phyloP scores from a whole-genome alignment of 2,113 vertebrate genomes.

The Megaleporinus macrocephalus region DNA sequence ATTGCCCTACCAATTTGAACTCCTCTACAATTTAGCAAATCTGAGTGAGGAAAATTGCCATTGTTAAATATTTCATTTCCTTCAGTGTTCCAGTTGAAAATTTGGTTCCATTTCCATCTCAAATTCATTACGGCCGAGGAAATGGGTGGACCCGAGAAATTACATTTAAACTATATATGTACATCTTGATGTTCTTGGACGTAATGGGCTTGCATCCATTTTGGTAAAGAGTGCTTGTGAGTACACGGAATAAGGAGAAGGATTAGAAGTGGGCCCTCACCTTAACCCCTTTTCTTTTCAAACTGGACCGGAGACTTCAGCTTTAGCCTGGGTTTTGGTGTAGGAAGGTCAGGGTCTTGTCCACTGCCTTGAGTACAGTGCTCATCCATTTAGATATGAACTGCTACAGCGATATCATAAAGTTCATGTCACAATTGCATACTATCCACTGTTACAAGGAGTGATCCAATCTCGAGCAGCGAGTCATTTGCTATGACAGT shows the following conservation, averaged over 20 bases:
- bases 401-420: background rate
- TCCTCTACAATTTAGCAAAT: slow-evolving; percentile 64
- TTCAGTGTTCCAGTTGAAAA: slow-evolving; percentile 48
- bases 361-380: slow-evolving; percentile 9
- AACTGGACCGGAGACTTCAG: background rate
- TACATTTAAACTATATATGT: slow-evolving; percentile 45
- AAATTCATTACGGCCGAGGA: slow-evolving; percentile 57
- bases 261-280: background rate
- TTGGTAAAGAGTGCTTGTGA: slow-evolving; percentile 37
- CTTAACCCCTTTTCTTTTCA: background rate
- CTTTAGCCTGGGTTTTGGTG: background rate
- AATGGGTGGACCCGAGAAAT: slow-evolving; percentile 54
- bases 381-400: slow-evolving; percentile 19
- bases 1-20: slow-evolving; percentile 58
- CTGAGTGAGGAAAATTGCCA: slow-evolving; percentile 60
- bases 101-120: slow-evolving; percentile 58
- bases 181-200: slow-evolving; percentile 43
- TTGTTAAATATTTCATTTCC: slow-evolving; percentile 66
- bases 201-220: slow-evolving; percentile 48
- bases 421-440: slow-evolving; percentile 19
- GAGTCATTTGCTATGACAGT: slow-evolving; percentile 10
- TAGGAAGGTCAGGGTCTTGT: background rate
- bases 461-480: background rate
- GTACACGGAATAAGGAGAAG: slow-evolving; percentile 6
- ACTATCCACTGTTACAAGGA: slow-evolving; percentile 18